Evolutionary conservation across 2,888 invertebrate genomes (phyloP).

Genomic region (Heliothis peltigera): DNA sequence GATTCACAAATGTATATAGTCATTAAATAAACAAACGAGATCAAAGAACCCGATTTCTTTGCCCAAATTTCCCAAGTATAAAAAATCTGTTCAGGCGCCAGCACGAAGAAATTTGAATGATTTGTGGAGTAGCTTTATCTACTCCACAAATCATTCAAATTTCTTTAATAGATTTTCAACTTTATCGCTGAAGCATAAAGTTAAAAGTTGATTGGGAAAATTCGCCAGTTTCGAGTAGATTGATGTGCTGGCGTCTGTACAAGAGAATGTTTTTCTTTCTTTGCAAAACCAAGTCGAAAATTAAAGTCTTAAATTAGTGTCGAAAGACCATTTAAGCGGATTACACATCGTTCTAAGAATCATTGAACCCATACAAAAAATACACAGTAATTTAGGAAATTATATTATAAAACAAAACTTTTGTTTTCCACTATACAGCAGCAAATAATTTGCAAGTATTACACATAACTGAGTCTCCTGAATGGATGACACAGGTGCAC

Average conservation of each 20-base stretch:
- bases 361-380: not conserved
- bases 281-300: not conserved
- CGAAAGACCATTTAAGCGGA: not conserved
- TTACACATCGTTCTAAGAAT: not conserved
- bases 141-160: too few relatives aligned
- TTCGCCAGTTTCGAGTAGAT: too few relatives aligned
- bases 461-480: too few relatives aligned
- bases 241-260: too few relatives aligned
- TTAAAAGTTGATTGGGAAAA: too few relatives aligned
- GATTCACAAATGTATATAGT: not conserved
- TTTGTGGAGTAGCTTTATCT: too few relatives aligned
- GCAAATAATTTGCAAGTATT: not conserved
- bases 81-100: not conserved
- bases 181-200: too few relatives aligned
- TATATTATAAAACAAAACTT: not conserved
- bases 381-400: not conserved
- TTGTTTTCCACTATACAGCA: not conserved
- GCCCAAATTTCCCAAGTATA: constrained; percentile 1
- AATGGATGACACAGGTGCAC: too few relatives aligned
- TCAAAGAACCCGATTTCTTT: not conserved
- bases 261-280: too few relatives aligned
- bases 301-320: not conserved
- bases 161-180: too few relatives aligned
- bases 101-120: too few relatives aligned
- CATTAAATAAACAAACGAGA: not conserved